Evolutionary conservation across 2,888 invertebrate genomes (phyloP).

Genomic region (Sarcophaga subvicina): DNA sequence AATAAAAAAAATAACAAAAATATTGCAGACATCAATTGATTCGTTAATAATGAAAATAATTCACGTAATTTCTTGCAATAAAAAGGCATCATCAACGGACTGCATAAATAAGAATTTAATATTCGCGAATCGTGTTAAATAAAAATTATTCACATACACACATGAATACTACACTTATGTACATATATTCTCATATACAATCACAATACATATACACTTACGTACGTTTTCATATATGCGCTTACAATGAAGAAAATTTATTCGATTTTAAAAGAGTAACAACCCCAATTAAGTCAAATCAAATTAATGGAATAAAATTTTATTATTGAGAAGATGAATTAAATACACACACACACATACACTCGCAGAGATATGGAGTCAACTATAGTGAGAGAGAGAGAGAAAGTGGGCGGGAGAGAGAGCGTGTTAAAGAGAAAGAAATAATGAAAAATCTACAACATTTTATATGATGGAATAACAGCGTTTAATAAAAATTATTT

Average conservation of each 20-base stretch:
- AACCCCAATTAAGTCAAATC: constrained; percentile 62
- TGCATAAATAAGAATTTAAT: constrained; percentile 40
- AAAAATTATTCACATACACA: background rate
- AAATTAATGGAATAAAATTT: constrained; percentile 63
- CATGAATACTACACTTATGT: too few species aligned
- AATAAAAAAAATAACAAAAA: background rate
- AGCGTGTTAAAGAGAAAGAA: too few species aligned
- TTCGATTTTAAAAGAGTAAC: constrained; percentile 65
- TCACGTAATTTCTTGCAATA: constrained; percentile 15
- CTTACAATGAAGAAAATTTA: constrained; percentile 39
- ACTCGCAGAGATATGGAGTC: too few species aligned
- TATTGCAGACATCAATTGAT: background rate
- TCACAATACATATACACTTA: too few species aligned
- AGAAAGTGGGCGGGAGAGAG: too few species aligned
- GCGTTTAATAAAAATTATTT: constrained; percentile 8
- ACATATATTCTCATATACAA: too few species aligned
- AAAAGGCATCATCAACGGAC: too few species aligned
- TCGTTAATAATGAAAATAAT: constrained; percentile 14
- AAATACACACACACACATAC: background rate
- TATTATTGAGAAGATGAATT: constrained; percentile 47
- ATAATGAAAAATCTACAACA: background rate
- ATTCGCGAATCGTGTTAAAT: constrained; percentile 43
- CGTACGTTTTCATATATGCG: background rate
- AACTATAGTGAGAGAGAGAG: too few species aligned
- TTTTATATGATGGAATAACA: too few species aligned